phyloP scores from a whole-genome alignment of 2,888 invertebrate genomes.

The Cheilosia pagana region DNA sequence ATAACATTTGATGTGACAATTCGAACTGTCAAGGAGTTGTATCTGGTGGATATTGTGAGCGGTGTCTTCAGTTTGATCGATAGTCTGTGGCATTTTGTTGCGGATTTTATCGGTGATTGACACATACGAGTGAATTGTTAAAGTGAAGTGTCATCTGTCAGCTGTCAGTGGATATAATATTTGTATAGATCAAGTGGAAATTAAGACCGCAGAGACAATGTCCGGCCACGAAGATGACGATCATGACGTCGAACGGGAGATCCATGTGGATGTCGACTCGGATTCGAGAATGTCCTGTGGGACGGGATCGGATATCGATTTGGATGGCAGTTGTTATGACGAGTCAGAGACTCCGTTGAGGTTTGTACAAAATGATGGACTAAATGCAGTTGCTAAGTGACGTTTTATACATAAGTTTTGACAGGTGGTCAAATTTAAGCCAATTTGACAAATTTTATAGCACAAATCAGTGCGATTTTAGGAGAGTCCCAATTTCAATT shows the following conservation, averaged over 20 bases:
- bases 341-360: conserved; percentile 83
- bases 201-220: conserved; percentile 77
- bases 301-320: conserved; percentile 83
- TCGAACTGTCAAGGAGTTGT: conserved; percentile 67
- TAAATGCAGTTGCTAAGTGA: not conserved
- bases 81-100: conserved; percentile 55
- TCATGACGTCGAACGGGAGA: conserved; percentile 83
- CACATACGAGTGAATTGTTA: not conserved
- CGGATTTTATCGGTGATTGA: conserved; percentile 59
- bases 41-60: conserved; percentile 62
- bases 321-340: conserved; percentile 83
- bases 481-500: too few relatives aligned
- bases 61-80: conserved; percentile 51
- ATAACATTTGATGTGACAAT: conserved; percentile 70
- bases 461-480: too few relatives aligned
- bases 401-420: too few relatives aligned
- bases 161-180: conserved; percentile 5
- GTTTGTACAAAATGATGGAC: conserved; percentile 76
- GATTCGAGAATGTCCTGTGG: conserved; percentile 83
- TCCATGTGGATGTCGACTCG: conserved; percentile 83
- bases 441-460: too few relatives aligned
- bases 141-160: conserved; percentile 3
- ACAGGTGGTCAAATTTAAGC: too few relatives aligned
- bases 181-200: conserved; percentile 3
- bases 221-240: conserved; percentile 82